Percentiles rank a stretch among this genome's conserved stretches.
These are phyloP conservation scores for Andrena trimmerana DNA, from an alignment of 2,888 invertebrate genomes.

Conservation along the genomic window DNA sequence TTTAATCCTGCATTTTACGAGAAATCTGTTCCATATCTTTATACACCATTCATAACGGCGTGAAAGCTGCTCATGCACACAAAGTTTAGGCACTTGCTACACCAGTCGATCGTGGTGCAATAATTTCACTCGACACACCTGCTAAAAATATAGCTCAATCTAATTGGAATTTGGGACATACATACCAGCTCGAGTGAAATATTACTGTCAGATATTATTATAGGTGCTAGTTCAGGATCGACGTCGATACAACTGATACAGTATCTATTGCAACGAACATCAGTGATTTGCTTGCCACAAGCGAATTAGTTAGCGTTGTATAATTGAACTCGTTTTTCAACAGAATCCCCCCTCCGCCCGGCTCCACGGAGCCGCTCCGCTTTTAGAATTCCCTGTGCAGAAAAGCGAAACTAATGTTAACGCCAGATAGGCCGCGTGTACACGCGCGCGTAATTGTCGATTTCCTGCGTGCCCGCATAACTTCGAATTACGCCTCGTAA, in stretches of 20 bases:
- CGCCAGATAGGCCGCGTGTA: neutral
- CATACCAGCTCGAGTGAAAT: too few relatives aligned
- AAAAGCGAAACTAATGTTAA: slow-evolving; percentile 6
- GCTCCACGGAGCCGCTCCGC: neutral
- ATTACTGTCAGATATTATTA: neutral
- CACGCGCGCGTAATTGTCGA: neutral
- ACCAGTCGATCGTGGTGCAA: too few relatives aligned
- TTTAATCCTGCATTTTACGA: too few relatives aligned
- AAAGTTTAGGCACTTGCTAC: too few relatives aligned
- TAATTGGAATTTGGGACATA: too few relatives aligned
- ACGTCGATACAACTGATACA: neutral
- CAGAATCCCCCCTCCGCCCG: neutral
- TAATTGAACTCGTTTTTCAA: neutral
- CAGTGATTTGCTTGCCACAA: neutral
- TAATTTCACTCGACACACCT: too few relatives aligned
- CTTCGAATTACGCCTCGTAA: neutral
- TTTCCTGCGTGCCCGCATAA: slow-evolving; percentile 2
- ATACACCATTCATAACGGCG: too few relatives aligned
- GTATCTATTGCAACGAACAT: neutral
- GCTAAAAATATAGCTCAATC: too few relatives aligned
- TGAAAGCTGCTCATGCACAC: too few relatives aligned
- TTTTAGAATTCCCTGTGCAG: neutral
- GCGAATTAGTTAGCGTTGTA: neutral
- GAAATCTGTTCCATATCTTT: too few relatives aligned
- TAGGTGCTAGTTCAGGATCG: neutral